Evolutionary conservation across 2,888 invertebrate genomes (phyloP).

Genomic region (Melieria omissa): DNA sequence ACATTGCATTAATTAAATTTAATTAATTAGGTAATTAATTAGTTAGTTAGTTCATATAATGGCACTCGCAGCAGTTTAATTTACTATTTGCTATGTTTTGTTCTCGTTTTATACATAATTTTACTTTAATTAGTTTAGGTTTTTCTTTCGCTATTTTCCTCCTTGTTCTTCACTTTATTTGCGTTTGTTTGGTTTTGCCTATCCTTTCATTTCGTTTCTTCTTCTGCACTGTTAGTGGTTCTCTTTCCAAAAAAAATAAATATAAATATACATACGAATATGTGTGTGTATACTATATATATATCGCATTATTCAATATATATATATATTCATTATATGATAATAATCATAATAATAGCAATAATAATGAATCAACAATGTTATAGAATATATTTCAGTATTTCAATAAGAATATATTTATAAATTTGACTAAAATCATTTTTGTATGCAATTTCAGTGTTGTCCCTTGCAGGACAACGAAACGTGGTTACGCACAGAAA

Average conservation of each 20-base stretch:
- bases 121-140: not conserved
- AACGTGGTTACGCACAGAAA: constrained; percentile 3
- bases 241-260: constrained; percentile 45
- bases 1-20: too few relatives aligned
- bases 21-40: not conserved
- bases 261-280: constrained; percentile 47
- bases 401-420: constrained; percentile 12
- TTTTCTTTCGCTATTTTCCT: too few relatives aligned
- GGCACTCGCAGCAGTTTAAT: constrained; percentile 27
- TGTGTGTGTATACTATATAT: constrained; percentile 34
- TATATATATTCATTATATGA: too few relatives aligned
- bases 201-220: not conserved
- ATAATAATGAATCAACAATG: constrained; percentile 26
- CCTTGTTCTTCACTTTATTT: too few relatives aligned
- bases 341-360: too few relatives aligned
- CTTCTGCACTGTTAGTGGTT: constrained; percentile 19
- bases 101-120: constrained; percentile 15
- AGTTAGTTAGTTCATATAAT: constrained; percentile 10
- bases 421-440: constrained; percentile 30
- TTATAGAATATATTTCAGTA: constrained; percentile 21
- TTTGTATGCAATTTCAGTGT: not conserved
- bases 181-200: too few relatives aligned
- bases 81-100: constrained; percentile 33
- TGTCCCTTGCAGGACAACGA: constrained; percentile 1
- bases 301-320: too few relatives aligned